Evolutionary conservation across 2,888 invertebrate species (phyloP).

Genomic region (Acanthosepion lycidas): DNA sequence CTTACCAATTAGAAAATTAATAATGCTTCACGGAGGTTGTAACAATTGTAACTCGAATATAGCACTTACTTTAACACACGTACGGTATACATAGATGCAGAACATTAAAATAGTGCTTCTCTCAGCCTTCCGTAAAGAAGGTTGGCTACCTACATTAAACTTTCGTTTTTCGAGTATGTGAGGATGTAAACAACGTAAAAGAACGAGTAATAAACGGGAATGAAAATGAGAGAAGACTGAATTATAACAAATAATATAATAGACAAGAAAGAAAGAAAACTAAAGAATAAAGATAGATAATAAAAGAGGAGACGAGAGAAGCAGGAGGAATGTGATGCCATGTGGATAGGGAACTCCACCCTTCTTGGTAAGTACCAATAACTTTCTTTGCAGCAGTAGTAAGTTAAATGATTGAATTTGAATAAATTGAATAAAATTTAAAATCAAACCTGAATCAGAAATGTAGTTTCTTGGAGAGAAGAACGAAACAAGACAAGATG

Average conservation of each 20-base stretch:
- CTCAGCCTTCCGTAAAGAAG: background rate
- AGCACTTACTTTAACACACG: background rate
- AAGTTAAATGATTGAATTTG: background rate
- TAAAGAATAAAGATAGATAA: background rate
- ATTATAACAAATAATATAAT: background rate
- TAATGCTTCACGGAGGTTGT: too few species aligned
- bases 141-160: background rate
- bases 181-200: background rate
- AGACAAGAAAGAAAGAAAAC: too few species aligned
- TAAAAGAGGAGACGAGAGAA: background rate
- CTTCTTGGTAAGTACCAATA: background rate
- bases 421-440: background rate
- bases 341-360: background rate
- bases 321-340: too few species aligned
- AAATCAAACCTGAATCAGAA: too few species aligned
- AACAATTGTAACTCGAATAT: too few species aligned
- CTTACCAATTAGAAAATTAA: too few species aligned
- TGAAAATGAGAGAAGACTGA: background rate
- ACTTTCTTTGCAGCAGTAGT: too few species aligned
- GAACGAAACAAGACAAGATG: too few species aligned
- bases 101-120: background rate
- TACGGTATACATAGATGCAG: too few species aligned
- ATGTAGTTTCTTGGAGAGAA: too few species aligned
- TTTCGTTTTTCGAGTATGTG: background rate
- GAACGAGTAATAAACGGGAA: background rate